Conservation (phyloP, 2,797 vertebrate genomes). For the Phrynocephalus vlangalii region DNA sequence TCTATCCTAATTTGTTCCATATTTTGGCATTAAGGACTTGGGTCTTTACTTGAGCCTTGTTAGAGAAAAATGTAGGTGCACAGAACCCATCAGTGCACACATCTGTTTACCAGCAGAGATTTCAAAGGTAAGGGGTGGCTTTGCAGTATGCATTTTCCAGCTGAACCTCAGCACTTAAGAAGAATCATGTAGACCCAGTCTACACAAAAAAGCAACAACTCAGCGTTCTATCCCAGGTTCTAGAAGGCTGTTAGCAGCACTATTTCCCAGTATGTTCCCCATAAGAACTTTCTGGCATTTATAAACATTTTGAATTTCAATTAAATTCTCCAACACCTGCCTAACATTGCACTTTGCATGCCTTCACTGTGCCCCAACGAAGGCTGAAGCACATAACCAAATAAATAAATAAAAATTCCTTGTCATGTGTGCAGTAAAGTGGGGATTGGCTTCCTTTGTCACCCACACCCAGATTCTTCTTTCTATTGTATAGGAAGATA, state of each 20-base stretch:
- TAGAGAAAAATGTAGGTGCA: not conserved
- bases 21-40: not conserved
- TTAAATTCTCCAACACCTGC: not conserved
- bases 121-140: not conserved
- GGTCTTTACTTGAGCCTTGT: not conserved
- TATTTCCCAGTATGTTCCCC: not conserved
- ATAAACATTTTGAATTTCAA: not conserved
- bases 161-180: not conserved
- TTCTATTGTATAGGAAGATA: not conserved
- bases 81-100: not conserved
- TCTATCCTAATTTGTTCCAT: not conserved
- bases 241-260: not conserved
- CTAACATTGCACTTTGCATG: not conserved
- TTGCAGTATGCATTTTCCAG: not conserved
- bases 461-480: not conserved
- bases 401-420: not conserved
- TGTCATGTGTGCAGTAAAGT: not conserved
- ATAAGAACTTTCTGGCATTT: not conserved
- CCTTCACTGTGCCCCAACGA: not conserved
- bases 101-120: not conserved
- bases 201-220: not conserved
- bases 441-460: not conserved
- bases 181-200: not conserved
- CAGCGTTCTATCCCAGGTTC: not conserved
- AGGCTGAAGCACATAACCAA: not conserved